These are phyloP conservation scores for Eupristina koningsbergeri DNA, from an alignment of 1,140 invertebrate genomes.

Conservation along the genomic window DNA sequence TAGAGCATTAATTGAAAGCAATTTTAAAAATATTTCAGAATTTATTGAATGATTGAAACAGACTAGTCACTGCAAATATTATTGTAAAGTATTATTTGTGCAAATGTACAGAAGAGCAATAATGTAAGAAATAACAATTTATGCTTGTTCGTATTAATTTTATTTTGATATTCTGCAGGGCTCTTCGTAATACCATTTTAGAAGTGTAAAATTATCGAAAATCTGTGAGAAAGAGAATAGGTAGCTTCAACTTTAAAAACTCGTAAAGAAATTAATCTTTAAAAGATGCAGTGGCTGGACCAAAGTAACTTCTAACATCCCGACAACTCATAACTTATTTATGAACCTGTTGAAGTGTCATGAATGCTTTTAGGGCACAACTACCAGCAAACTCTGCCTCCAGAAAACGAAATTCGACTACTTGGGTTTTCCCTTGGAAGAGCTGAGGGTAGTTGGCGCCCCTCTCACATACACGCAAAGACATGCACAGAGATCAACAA, in stretches of 20 bases:
- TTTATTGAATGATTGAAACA: too few species aligned
- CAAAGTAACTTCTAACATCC: not conserved
- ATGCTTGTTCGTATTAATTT: too few species aligned
- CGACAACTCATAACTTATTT: slow-evolving; percentile 69
- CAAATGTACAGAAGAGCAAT: too few species aligned
- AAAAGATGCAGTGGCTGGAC: not conserved
- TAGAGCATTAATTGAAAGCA: too few species aligned
- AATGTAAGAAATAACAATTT: too few species aligned
- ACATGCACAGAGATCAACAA: not conserved
- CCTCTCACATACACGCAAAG: slow-evolving; percentile 50
- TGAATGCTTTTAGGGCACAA: slow-evolving; percentile 70
- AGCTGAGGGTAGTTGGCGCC: slow-evolving; percentile 68
- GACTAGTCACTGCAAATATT: too few species aligned
- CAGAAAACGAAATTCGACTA: slow-evolving; percentile 43
- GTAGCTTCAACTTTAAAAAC: not conserved
- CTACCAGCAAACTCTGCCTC: slow-evolving; percentile 30
- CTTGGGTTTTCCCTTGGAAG: slow-evolving; percentile 54
- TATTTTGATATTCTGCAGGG: too few species aligned
- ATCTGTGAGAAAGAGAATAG: not conserved
- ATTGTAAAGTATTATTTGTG: too few species aligned
- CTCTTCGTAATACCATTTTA: too few species aligned
- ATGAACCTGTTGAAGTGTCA: slow-evolving; percentile 73
- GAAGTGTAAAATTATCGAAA: not conserved
- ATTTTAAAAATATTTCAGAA: too few species aligned
- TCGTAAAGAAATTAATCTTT: not conserved